Evolutionary conservation across 2,888 invertebrate species (phyloP).

Genomic region (Drosophila setosimentum): DNA sequence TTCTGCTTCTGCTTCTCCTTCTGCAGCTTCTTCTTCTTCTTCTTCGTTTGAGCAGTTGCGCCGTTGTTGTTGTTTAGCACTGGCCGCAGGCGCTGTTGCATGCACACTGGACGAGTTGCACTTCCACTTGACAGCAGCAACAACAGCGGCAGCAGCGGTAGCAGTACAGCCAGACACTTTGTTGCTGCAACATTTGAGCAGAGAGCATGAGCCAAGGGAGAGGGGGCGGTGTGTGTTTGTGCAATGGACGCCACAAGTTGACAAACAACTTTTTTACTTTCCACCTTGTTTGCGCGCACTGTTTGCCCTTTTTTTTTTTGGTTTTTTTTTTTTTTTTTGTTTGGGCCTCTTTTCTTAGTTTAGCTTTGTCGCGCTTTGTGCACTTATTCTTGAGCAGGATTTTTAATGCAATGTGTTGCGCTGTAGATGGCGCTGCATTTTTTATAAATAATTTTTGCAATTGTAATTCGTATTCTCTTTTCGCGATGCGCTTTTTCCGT

Average conservation of each 20-base stretch:
- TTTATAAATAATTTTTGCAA: conserved; percentile 12
- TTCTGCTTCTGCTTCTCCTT: conserved; percentile 14
- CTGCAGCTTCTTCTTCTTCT: conserved; percentile 13
- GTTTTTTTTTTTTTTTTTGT: conserved; percentile 28
- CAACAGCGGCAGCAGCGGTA: conserved; percentile 39
- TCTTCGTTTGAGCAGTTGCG: conserved; percentile 11
- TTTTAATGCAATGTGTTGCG: conserved; percentile 66
- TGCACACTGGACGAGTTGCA: conserved; percentile 67
- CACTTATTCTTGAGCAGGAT: conserved; percentile 71
- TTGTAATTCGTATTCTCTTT: conserved; percentile 33
- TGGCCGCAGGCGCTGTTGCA: conserved; percentile 75
- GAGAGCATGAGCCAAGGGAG: conserved; percentile 7
- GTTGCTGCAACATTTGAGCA: conserved; percentile 80
- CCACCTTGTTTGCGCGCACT: conserved; percentile 73
- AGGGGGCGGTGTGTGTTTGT: conserved; percentile 32
- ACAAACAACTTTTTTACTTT: conserved; percentile 84
- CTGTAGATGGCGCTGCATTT: conserved; percentile 46
- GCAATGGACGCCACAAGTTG: conserved; percentile 82
- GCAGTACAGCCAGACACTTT: conserved; percentile 78
- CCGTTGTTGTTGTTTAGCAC: conserved; percentile 46
- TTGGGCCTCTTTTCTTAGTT: conserved; percentile 23
- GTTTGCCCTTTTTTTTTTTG: conserved; percentile 52
- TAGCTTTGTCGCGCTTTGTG: conserved; percentile 52
- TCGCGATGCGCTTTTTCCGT: conserved; percentile 41
- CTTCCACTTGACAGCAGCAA: conserved; percentile 57